A percentile compares a stretch with the other conserved stretches of the same genome.
These are phyloP conservation scores for Eupithecia pulchellata DNA, from an alignment of 2,888 invertebrate species.

Conservation along the genomic window DNA sequence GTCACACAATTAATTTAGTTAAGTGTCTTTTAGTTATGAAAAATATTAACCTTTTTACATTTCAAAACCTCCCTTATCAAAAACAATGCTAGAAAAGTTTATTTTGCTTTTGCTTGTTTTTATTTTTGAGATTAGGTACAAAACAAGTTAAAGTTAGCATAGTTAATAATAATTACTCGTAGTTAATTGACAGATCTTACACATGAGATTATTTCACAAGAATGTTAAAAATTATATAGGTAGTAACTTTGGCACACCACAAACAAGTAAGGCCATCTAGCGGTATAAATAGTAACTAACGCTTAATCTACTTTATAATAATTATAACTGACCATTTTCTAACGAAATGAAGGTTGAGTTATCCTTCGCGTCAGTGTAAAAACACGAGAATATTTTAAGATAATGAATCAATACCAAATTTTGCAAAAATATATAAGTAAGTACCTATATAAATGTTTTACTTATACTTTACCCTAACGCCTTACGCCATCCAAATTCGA, in stretches of 20 bases:
- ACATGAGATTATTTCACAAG: not conserved
- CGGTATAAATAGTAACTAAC: slow-evolving; percentile 1
- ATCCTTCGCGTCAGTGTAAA: not conserved
- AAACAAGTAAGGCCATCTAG: slow-evolving; percentile 5
- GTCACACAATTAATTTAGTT: slow-evolving; percentile 42
- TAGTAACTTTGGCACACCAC: not conserved
- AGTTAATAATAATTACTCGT: slow-evolving; percentile 5
- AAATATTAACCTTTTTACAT: not conserved
- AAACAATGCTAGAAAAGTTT: not conserved
- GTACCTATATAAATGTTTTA: too few relatives aligned
- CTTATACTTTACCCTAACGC: too few relatives aligned
- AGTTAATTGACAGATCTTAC: slow-evolving; percentile 8
- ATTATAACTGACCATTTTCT: not conserved
- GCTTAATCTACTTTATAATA: not conserved
- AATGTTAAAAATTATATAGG: not conserved
- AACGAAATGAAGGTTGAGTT: not conserved
- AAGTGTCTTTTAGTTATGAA: slow-evolving; percentile 38
- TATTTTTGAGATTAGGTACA: slow-evolving; percentile 5
- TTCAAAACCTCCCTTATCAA: not conserved
- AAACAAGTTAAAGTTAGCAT: slow-evolving; percentile 7
- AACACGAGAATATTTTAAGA: not conserved
- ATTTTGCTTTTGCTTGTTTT: not conserved
- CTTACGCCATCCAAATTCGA: too few relatives aligned
- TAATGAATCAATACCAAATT: too few relatives aligned
- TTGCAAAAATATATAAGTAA: too few relatives aligned